Conservation (phyloP, 2,888 invertebrate genomes). For the Prosopocoilus inquinatus region DNA sequence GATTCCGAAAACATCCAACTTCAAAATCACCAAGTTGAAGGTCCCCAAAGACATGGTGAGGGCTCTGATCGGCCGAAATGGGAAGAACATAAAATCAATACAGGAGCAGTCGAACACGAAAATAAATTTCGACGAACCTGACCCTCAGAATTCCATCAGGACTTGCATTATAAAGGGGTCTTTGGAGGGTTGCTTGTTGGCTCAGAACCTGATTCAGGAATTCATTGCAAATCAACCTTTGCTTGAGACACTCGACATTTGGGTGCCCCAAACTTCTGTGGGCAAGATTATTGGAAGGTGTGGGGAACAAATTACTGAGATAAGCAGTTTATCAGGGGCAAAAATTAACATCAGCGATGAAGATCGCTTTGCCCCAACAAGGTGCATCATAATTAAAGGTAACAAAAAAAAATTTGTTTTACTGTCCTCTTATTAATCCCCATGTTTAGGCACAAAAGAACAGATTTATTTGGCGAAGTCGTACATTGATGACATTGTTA, state of each 20-base stretch:
- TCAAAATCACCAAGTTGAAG: conserved; percentile 57
- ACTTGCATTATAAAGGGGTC: conserved; percentile 72
- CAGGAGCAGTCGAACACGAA: conserved; percentile 70
- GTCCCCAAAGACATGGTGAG: conserved; percentile 65
- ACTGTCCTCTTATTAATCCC: conserved; percentile 9
- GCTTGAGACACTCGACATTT: conserved; percentile 64
- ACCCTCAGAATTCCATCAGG: conserved; percentile 60
- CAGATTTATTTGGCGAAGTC: conserved; percentile 73
- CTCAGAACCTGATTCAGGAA: conserved; percentile 69
- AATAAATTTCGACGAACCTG: conserved; percentile 57
- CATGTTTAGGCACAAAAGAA: conserved; percentile 70
- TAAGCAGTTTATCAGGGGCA: conserved; percentile 71
- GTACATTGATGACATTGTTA: conserved; percentile 69
- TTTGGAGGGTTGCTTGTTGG: conserved; percentile 64
- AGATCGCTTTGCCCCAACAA: conserved; percentile 28
- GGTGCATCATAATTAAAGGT: conserved; percentile 44
- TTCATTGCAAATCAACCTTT: conserved; percentile 67
- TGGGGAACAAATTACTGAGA: conserved; percentile 69
- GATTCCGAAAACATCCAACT: conserved; percentile 40
- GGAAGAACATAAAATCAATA: conserved; percentile 72
- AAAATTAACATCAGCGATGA: conserved; percentile 59
- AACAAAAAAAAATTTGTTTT: conserved; percentile 4
- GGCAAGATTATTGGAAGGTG: conserved; percentile 74
- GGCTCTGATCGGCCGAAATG: conserved; percentile 70
- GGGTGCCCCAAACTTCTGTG: conserved; percentile 64